Base-by-base conservation (phyloP, 1,140 invertebrate genomes). In the Trachymyrmex septentrionalis region DNA sequence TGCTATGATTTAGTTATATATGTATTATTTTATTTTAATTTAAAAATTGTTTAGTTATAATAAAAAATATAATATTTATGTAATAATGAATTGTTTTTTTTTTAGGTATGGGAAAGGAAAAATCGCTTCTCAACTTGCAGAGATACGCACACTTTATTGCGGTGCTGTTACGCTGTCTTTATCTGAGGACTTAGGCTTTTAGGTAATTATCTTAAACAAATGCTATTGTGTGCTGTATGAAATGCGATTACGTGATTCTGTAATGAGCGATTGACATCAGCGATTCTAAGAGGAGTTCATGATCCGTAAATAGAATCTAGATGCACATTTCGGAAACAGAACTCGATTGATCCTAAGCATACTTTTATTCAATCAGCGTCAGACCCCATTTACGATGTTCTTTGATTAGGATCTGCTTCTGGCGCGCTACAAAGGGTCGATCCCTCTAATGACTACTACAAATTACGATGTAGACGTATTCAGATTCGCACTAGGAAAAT, bases 291-390 rank as follows among this genome's bases (percentile, higher is more conserved):
- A 67, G 38, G 14, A 75, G 19, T 73, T 73, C 19, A 19, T 53
- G 38, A 30, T 48, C 16, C 55, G 34, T 14, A 75, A 71, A 82
- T 82, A 82, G 67, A 82, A 73, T 75, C 66, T 80, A 53, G 66
- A 86, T 81, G 76, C 27, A 82, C 66, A 69, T 63, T 24, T 82
- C 30, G 57, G 64, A 71, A 71, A 82, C 30, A 63, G 66, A 67
- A 64, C 14, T 59, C 30, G 77, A 86, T 86, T 86, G 64, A 34
- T 24, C 38, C 44, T n/a, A 61, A 86, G 77, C 61, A 80, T 86
- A 82, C 57, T 86, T 86, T 82, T 50, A 86, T 86, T 66, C 77
- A 81, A 86, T 86, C 85, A 86, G 66, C 66, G 34, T 80, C 53
- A 75, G 27, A 19, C 66, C 66, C 66, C 57, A 82, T 82, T 86